phyloP scores from a whole-genome alignment of 2,113 vertebrate genomes.

The Fukomys damarensis region DNA sequence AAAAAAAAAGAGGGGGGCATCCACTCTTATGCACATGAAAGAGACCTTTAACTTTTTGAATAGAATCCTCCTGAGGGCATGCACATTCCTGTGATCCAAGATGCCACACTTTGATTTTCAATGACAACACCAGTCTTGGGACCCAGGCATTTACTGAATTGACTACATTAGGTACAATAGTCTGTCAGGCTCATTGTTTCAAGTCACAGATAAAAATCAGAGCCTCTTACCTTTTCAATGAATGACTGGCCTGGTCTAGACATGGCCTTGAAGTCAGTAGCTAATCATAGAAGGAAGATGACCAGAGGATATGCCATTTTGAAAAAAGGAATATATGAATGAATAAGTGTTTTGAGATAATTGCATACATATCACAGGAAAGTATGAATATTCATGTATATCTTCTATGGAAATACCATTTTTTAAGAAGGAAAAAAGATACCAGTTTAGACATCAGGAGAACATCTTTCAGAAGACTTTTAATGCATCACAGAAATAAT shows the following conservation, averaged over 20 bases:
- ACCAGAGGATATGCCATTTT: neutral
- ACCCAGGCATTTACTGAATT: neutral
- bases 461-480: neutral
- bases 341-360: neutral
- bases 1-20: neutral
- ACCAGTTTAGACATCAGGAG: neutral
- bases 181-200: neutral
- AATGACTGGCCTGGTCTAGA: neutral
- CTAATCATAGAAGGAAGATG: neutral
- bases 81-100: neutral
- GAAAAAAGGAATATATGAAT: conserved; percentile 26
- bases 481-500: neutral
- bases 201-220: neutral
- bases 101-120: neutral
- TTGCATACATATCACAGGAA: neutral
- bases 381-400: neutral
- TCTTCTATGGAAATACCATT: neutral
- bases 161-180: neutral
- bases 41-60: conserved; percentile 25
- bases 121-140: neutral
- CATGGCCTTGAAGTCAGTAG: neutral
- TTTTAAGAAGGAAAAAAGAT: conserved; percentile 50
- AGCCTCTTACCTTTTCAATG: neutral
- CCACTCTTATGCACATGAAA: neutral
- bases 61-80: neutral